These are phyloP conservation scores for Psophia crepitans DNA, from an alignment of 2,113 vertebrate genomes.

Conservation along the genomic window DNA sequence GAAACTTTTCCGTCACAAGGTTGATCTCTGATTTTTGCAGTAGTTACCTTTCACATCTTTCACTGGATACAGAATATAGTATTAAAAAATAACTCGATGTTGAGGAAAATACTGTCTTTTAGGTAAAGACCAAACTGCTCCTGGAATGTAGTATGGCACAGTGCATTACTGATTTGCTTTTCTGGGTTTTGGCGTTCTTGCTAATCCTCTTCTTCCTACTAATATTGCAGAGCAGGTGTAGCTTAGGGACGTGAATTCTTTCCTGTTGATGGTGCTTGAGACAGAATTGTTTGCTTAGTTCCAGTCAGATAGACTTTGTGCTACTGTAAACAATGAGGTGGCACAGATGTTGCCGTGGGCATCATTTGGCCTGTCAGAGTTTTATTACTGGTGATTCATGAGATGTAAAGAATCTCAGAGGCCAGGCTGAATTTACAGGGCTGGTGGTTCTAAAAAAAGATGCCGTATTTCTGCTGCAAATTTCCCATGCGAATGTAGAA, in stretches of 20 bases:
- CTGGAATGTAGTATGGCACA: not conserved
- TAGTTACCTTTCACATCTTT: no score
- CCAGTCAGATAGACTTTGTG: conserved; percentile 2
- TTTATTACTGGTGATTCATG: conserved; percentile 49
- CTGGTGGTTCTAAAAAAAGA: not conserved
- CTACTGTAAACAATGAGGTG: conserved; percentile 26
- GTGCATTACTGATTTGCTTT: not conserved
- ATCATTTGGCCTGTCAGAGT: not conserved
- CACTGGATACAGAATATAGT: no score
- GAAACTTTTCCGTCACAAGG: not conserved
- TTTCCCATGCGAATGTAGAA: not conserved
- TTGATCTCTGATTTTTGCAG: not conserved
- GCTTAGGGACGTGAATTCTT: conserved; percentile 70
- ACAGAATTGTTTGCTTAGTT: conserved; percentile 43
- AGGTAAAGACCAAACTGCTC: not conserved
- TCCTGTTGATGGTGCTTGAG: not conserved
- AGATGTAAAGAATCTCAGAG: not conserved
- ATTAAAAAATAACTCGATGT: not conserved
- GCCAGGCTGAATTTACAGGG: not conserved
- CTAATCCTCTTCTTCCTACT: not conserved
- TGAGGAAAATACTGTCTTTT: not conserved
- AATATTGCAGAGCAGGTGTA: not conserved
- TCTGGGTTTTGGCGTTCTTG: not conserved
- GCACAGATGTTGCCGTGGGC: conserved; percentile 13
- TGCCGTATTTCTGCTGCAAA: not conserved